These are phyloP conservation scores for Drosophila miranda DNA, from an alignment of 1,140 invertebrate genomes.

Conservation along the genomic window DNA sequence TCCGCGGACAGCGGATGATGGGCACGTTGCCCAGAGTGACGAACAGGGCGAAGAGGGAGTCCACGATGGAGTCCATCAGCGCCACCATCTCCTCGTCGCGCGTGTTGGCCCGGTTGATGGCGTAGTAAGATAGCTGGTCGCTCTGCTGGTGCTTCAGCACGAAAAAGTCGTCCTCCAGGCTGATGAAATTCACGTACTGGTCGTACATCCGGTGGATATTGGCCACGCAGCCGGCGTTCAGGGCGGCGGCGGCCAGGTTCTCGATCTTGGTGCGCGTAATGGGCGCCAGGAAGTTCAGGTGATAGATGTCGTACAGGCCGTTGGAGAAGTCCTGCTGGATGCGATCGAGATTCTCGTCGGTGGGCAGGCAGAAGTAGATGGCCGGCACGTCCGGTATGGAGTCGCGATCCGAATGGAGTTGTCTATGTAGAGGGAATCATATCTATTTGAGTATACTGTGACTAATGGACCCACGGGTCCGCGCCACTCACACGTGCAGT, in stretches of 20 bases:
- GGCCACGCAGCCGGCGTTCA: constrained; percentile 93
- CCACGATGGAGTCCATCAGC: constrained; percentile 97
- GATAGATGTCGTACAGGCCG: constrained; percentile 96
- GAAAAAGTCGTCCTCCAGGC: constrained; percentile 99
- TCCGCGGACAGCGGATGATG: constrained; percentile 96
- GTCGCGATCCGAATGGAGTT: constrained; percentile 96
- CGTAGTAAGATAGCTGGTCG: constrained; percentile 95
- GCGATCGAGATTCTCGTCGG: constrained; percentile 96
- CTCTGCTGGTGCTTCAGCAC: constrained; percentile 95
- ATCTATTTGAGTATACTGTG: not conserved
- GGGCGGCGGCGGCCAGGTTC: constrained; percentile 95
- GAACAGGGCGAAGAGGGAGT: constrained; percentile 98
- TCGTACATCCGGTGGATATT: constrained; percentile 98
- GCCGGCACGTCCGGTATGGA: constrained; percentile 98
- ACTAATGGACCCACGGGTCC: no score
- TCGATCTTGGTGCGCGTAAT: constrained; percentile 97
- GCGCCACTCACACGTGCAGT: constrained; percentile 93
- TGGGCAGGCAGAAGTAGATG: constrained; percentile 99
- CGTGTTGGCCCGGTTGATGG: constrained; percentile 96
- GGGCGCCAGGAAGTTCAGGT: constrained; percentile 98
- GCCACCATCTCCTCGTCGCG: constrained; percentile 98
- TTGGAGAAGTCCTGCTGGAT: constrained; percentile 97
- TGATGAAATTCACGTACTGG: constrained; percentile 99
- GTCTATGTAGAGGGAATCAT: constrained; percentile 82
- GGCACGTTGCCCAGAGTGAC: constrained; percentile 97